These are phyloP conservation scores for Ctenosaura bakeri DNA, from an alignment of 2,797 vertebrate species.

Conservation along the genomic window DNA sequence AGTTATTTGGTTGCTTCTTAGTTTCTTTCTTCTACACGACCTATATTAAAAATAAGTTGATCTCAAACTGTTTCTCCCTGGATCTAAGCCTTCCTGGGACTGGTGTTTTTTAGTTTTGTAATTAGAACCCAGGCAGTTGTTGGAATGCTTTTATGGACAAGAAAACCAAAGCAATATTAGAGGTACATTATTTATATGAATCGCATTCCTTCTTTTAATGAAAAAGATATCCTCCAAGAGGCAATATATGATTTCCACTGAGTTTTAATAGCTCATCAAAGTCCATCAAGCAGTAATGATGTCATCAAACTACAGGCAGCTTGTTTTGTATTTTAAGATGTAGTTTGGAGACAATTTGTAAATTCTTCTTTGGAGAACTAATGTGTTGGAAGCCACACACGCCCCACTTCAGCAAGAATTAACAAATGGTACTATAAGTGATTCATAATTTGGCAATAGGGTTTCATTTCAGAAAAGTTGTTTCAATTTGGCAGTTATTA, in stretches of 20 bases:
- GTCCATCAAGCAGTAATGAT: slow-evolving; percentile 40
- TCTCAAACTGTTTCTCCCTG: background rate
- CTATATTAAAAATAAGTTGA: background rate
- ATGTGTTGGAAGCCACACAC: slow-evolving; percentile 42
- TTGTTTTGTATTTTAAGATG: slow-evolving; percentile 68
- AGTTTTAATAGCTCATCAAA: slow-evolving; percentile 70
- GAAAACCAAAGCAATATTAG: slow-evolving; percentile 3
- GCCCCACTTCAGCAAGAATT: slow-evolving; percentile 61
- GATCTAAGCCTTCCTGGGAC: background rate
- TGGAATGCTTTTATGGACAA: slow-evolving; percentile 3
- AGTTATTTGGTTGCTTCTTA: background rate
- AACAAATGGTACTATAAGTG: slow-evolving; percentile 72
- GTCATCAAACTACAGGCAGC: slow-evolving; percentile 64
- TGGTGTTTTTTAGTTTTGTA: background rate
- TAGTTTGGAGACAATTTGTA: slow-evolving; percentile 72
- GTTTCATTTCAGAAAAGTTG: slow-evolving; percentile 71
- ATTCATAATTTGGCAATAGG: slow-evolving; percentile 69
- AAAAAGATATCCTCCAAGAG: slow-evolving; percentile 49
- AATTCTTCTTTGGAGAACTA: slow-evolving; percentile 69
- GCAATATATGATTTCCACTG: slow-evolving; percentile 67
- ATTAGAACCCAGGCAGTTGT: background rate
- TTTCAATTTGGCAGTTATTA: slow-evolving; percentile 63
- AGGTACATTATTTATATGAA: background rate
- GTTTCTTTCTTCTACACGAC: background rate
- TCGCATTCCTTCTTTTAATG: background rate